Evolutionary conservation across 1,140 invertebrate species (phyloP).

Genomic region (Lasioglossum baleicum): DNA sequence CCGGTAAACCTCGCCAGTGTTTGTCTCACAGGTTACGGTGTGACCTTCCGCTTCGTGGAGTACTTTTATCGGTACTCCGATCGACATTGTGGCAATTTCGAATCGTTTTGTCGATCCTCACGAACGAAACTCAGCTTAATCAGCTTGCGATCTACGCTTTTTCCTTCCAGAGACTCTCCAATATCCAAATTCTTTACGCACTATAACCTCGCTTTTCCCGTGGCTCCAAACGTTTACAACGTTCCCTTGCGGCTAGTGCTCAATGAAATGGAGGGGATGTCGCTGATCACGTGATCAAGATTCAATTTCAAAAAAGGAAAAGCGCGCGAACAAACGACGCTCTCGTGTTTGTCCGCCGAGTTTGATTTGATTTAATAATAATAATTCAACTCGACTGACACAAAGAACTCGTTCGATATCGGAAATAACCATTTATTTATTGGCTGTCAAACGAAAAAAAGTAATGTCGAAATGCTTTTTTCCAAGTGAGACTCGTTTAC

Average conservation of each 20-base stretch:
- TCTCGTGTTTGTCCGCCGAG: not conserved
- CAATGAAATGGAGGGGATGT: not conserved
- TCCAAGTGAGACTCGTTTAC: not conserved
- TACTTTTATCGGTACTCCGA: constrained; percentile 98
- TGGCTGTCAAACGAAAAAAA: not conserved
- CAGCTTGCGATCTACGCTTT: no score
- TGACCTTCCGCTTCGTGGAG: constrained; percentile 99
- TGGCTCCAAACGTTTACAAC: not conserved
- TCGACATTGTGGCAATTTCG: constrained; percentile 83
- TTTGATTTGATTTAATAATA: no score
- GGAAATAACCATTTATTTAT: constrained; percentile 31
- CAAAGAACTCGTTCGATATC: not conserved
- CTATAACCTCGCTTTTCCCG: not conserved
- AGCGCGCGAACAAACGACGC: not conserved
- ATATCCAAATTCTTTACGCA: not conserved
- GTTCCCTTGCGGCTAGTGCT: not conserved
- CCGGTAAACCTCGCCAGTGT: constrained; percentile 98
- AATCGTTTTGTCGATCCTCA: no score
- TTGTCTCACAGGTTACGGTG: constrained; percentile 98
- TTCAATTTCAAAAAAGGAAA: not conserved
- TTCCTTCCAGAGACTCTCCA: not conserved
- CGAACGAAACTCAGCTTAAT: not conserved
- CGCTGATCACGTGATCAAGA: not conserved
- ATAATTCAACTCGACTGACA: not conserved
- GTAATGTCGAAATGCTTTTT: not conserved